phyloP scores from a whole-genome alignment of 2,888 invertebrate species.

The Rugalucina vietnamica region DNA sequence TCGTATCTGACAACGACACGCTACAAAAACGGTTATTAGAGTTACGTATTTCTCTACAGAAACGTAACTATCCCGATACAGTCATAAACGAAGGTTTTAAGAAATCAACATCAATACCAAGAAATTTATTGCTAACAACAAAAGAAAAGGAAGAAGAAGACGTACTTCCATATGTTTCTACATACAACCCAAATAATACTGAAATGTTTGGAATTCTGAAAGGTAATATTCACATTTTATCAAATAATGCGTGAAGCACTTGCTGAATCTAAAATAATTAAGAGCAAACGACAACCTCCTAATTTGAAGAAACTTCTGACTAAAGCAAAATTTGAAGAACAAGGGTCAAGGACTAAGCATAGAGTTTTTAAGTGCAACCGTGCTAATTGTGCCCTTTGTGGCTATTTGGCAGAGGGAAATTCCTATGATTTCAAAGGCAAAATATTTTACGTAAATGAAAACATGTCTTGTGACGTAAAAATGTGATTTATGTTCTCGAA shows the following conservation, averaged over 20 bases:
- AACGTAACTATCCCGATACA: neutral
- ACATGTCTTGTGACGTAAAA: neutral
- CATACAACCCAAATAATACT: neutral
- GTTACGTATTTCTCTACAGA: neutral
- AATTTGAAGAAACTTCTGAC: neutral
- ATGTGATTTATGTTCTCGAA: neutral
- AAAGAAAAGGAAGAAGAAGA: neutral
- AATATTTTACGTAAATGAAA: neutral
- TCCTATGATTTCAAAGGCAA: no score
- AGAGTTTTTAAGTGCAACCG: no score
- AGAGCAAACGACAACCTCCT: neutral
- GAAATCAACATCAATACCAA: neutral
- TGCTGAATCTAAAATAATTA: neutral
- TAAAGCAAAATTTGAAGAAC: neutral
- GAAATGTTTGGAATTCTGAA: neutral
- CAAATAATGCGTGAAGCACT: neutral
- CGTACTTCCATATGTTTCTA: neutral
- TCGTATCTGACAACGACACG: neutral
- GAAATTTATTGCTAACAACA: neutral
- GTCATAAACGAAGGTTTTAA: neutral
- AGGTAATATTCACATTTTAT: neutral
- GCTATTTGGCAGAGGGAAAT: no score
- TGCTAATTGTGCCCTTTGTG: no score
- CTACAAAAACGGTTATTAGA: neutral
- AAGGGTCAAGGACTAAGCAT: no score